Percentiles rank a stretch among this genome's conserved stretches.
Conservation (phyloP, 2,888 invertebrate genomes). For the Sussaba pulchella region DNA sequence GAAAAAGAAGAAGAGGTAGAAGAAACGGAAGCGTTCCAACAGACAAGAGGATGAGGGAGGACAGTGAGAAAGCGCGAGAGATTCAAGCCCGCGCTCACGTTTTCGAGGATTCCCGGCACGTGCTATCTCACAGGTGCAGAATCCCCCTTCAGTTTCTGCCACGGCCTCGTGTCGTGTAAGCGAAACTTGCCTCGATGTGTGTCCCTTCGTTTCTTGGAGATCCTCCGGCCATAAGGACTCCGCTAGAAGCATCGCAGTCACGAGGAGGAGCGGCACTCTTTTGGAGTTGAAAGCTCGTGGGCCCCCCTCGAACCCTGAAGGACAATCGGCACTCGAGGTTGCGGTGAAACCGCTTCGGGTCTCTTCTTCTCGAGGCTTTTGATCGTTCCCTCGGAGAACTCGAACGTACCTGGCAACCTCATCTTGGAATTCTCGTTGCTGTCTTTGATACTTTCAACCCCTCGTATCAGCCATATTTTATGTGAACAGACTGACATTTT, state of each 20-base stretch:
- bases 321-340: conserved; percentile 61
- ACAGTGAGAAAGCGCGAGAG: conserved; percentile 60
- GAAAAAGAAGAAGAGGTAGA: conserved; percentile 2
- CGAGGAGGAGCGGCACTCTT: conserved; percentile 17
- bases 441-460: background rate
- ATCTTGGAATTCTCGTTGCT: conserved; percentile 9
- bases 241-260: conserved; percentile 52
- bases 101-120: conserved; percentile 80
- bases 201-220: conserved; percentile 36
- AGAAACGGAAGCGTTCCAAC: conserved; percentile 4
- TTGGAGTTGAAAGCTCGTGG: conserved; percentile 37
- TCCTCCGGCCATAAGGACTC: conserved; percentile 29
- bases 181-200: conserved; percentile 23
- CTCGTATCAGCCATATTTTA: background rate
- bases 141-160: conserved; percentile 31
- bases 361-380: conserved; percentile 24
- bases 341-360: conserved; percentile 49
- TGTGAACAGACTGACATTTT: conserved; percentile 2
- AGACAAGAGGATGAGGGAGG: conserved; percentile 15
- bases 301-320: conserved; percentile 37
- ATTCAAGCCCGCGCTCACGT: conserved; percentile 71
- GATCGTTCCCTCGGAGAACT: conserved; percentile 30
- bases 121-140: conserved; percentile 72
- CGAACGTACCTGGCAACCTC: conserved; percentile 27
- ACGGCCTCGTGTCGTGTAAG: conserved; percentile 30